Percentiles rank a stretch among this genome's conserved stretches.
Conservation (phyloP, 2,113 vertebrate species). For the Accipiter virgatus region DNA sequence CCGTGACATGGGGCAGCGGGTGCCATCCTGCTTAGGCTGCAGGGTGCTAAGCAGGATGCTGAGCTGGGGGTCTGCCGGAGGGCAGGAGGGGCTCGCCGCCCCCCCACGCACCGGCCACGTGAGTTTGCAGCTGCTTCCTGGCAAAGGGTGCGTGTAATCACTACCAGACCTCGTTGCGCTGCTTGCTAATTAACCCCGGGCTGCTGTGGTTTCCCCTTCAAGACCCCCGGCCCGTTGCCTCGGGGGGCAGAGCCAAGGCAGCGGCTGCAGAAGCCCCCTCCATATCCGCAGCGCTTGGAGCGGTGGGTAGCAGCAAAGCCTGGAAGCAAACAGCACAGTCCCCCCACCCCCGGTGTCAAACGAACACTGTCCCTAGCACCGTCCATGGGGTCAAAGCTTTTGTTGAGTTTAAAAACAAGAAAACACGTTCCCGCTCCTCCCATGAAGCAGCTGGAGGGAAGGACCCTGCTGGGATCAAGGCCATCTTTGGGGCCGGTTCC, state of each 20-base stretch:
- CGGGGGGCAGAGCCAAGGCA: background rate
- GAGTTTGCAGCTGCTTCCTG: background rate
- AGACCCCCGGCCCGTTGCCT: fast-evolving
- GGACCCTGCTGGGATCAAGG: background rate
- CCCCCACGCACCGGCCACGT: fast-evolving
- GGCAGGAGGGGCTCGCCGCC: background rate
- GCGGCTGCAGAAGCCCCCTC: background rate
- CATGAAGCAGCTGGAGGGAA: background rate
- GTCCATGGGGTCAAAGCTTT: background rate
- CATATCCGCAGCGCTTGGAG: fast-evolving
- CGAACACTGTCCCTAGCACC: background rate
- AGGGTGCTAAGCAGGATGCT: background rate
- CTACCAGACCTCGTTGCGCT: background rate
- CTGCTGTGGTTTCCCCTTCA: background rate
- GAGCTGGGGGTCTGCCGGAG: background rate
- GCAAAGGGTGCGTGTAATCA: background rate
- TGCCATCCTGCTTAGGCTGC: background rate
- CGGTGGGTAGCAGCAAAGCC: background rate
- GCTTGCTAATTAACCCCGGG: background rate
- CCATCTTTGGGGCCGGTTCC: background rate
- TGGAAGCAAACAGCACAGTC: background rate
- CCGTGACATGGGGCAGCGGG: background rate
- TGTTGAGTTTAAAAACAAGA: background rate
- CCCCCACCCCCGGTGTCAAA: fast-evolving
- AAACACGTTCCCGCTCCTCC: background rate